Conservation (phyloP, 2,113 vertebrate genomes). For the Aplodontia rufa region DNA sequence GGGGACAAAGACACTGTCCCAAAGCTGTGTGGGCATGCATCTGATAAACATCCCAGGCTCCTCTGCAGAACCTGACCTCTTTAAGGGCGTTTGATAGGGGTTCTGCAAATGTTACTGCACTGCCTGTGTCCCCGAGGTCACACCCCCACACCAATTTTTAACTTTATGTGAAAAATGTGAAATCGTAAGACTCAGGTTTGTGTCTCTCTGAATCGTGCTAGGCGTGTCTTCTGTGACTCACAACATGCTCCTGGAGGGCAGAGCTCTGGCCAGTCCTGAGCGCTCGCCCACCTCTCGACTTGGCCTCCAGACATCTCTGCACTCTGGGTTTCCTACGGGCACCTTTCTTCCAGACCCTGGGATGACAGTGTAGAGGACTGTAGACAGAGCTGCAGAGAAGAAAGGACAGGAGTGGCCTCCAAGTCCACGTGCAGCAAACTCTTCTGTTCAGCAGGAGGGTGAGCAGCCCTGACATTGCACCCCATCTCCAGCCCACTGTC, state of each 20-base stretch:
- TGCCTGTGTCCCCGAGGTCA: background rate
- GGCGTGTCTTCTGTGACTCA: background rate
- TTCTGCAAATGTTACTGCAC: background rate
- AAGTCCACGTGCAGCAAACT: too few species aligned
- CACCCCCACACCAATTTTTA: background rate
- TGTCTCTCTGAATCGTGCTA: background rate
- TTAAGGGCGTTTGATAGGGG: background rate
- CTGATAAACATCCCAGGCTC: background rate
- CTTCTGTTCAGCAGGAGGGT: too few species aligned
- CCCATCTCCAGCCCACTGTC: too few species aligned
- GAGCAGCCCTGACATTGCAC: too few species aligned
- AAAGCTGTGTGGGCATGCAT: background rate
- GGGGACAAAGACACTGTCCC: background rate
- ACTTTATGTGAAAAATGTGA: background rate
- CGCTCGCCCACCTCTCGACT: background rate
- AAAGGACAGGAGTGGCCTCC: too few species aligned
- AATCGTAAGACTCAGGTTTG: background rate
- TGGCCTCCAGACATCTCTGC: background rate
- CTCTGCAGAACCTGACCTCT: background rate
- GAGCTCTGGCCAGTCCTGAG: too few species aligned
- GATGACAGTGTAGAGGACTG: rapidly evolving
- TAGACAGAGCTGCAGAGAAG: too few species aligned
- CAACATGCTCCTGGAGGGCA: background rate
- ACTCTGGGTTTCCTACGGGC: background rate
- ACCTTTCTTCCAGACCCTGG: rapidly evolving